Evolutionary conservation across 2,888 invertebrate genomes (phyloP).

Genomic region (Argyra leucocephala): DNA sequence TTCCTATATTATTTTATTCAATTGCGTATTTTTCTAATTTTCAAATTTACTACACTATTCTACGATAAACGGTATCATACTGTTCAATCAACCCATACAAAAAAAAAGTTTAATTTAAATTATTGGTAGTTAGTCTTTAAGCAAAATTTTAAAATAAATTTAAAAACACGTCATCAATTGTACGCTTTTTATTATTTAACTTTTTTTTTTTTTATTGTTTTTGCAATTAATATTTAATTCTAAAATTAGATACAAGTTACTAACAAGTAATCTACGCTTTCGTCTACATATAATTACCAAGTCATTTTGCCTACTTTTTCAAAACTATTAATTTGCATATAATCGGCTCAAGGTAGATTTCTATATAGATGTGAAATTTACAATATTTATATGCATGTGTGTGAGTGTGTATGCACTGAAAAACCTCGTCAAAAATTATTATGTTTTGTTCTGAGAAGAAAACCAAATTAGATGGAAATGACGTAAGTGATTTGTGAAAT

Average conservation of each 20-base stretch:
- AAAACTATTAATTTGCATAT: neutral
- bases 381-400: neutral
- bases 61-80: neutral
- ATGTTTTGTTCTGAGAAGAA: too few species aligned
- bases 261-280: neutral
- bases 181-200: neutral
- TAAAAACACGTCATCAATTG: neutral
- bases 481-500: too few species aligned
- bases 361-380: too few species aligned
- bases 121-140: too few species aligned
- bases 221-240: neutral
- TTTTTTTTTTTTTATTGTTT: too few species aligned
- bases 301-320: neutral
- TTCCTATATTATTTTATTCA: too few species aligned
- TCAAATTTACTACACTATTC: too few species aligned
- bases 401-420: neutral
- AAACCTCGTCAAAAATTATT: too few species aligned
- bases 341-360: constrained; percentile 3
- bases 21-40: too few species aligned
- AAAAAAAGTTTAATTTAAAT: too few species aligned
- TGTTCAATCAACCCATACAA: neutral
- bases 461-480: too few species aligned
- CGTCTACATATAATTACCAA: neutral
- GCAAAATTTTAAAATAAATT: neutral
- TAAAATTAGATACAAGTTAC: constrained; percentile 2